Evolutionary conservation across 2,113 vertebrate genomes (phyloP).

Genomic region (Castor canadensis): DNA sequence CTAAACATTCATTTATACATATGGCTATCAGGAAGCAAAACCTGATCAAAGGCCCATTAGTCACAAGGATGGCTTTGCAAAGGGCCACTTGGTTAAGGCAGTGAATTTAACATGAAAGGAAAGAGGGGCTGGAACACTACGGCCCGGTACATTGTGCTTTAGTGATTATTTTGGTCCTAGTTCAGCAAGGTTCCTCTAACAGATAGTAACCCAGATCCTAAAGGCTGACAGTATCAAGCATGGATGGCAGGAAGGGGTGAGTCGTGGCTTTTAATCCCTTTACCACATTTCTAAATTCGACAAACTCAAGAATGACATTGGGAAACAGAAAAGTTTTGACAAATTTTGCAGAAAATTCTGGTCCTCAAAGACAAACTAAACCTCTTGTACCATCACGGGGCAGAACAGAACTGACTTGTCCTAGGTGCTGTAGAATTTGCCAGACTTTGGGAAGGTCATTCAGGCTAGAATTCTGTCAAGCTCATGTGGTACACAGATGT

Average conservation of each 20-base stretch:
- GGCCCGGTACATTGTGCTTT: conserved; percentile 42
- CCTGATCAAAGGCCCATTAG: conserved; percentile 72
- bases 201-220: conserved; percentile 38
- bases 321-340: background rate
- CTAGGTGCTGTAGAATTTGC: background rate
- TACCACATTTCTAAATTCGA: conserved; percentile 29
- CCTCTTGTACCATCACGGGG: background rate
- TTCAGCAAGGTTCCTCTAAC: background rate
- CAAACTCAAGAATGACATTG: background rate
- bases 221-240: background rate
- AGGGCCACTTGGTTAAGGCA: conserved; percentile 62
- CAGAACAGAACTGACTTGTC: background rate
- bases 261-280: background rate
- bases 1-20: conserved; percentile 61
- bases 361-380: background rate
- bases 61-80: conserved; percentile 59
- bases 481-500: background rate
- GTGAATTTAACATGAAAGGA: conserved; percentile 62
- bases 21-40: conserved; percentile 67
- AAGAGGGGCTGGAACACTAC: background rate
- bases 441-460: background rate
- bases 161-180: conserved; percentile 42
- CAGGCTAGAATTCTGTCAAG: background rate
- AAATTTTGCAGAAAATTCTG: background rate
- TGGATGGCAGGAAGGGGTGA: background rate